phyloP scores from a whole-genome alignment of 2,113 vertebrate genomes.

The Clinocottus analis region DNA sequence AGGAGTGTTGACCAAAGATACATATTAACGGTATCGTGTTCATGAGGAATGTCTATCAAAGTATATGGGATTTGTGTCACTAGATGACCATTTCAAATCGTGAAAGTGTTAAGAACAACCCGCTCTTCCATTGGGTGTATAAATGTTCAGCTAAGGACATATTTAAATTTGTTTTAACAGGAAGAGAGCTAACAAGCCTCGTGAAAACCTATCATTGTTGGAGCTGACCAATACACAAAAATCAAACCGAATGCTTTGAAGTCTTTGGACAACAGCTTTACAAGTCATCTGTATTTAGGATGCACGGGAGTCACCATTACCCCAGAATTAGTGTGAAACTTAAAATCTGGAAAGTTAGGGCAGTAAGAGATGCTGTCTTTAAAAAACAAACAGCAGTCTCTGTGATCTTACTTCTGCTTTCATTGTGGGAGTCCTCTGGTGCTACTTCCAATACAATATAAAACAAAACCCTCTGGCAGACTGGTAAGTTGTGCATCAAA shows the following conservation, averaged over 20 bases:
- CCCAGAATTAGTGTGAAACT: neutral
- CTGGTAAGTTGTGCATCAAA: constrained; percentile 58
- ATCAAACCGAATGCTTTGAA: neutral
- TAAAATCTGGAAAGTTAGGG: constrained; percentile 11
- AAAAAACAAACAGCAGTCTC: constrained; percentile 24
- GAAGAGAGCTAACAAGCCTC: too few species aligned
- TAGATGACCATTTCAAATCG: neutral
- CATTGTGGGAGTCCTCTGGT: constrained; percentile 40
- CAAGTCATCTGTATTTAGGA: neutral
- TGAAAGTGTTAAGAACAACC: neutral
- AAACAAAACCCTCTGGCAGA: constrained; percentile 50
- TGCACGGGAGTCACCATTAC: neutral
- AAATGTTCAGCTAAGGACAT: too few species aligned
- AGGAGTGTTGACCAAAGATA: too few species aligned
- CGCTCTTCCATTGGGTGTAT: neutral
- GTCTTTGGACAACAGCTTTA: neutral
- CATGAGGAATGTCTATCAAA: neutral
- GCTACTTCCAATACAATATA: constrained; percentile 48
- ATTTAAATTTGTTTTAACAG: too few species aligned
- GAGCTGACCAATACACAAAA: neutral
- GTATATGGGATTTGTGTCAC: neutral
- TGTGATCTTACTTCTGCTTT: constrained; percentile 52
- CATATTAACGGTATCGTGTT: too few species aligned
- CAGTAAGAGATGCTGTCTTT: constrained; percentile 8
- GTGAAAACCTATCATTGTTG: too few species aligned